Evolutionary conservation across 2,888 invertebrate species (phyloP).

Genomic region (Pegoplata infirma): DNA sequence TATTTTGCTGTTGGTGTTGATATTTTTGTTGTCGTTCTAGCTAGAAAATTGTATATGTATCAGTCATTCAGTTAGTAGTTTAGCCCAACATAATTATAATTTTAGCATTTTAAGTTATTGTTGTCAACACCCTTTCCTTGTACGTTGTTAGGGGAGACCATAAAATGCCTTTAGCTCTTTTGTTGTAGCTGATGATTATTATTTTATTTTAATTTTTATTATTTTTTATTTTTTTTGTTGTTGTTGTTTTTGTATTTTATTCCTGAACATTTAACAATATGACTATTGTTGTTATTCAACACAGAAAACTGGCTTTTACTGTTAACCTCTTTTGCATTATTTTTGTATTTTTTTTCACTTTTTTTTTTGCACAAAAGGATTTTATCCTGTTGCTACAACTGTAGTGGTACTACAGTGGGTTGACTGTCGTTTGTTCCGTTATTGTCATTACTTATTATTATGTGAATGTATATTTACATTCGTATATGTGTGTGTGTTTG

Average conservation of each 20-base stretch:
- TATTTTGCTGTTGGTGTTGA: too few species aligned
- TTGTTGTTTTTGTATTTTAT: constrained; percentile 15
- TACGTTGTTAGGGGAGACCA: constrained; percentile 2
- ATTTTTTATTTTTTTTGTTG: constrained; percentile 20
- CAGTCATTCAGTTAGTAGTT: too few species aligned
- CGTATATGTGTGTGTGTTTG: constrained; percentile 17
- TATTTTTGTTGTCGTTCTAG: too few species aligned
- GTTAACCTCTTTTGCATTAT: constrained; percentile 51
- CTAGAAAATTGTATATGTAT: not conserved
- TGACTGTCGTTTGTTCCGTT: constrained; percentile 23
- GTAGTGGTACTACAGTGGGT: constrained; percentile 17
- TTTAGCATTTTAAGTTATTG: constrained; percentile 55
- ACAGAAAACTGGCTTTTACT: constrained; percentile 48
- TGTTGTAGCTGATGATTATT: constrained; percentile 39
- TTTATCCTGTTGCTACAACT: constrained; percentile 48
- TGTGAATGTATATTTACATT: too few species aligned
- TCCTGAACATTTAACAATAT: constrained; percentile 47
- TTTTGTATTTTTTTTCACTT: not conserved
- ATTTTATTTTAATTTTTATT: constrained; percentile 24
- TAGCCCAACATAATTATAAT: constrained; percentile 36
- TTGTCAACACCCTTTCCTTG: constrained; percentile 54
- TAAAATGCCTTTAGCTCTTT: constrained; percentile 47
- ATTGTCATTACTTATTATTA: constrained; percentile 47
- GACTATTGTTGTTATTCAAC: constrained; percentile 44
- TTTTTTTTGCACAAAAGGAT: constrained; percentile 17